A percentile compares a stretch with the other conserved stretches of the same genome.
Evolutionary conservation across 2,797 vertebrate species (phyloP).

Genomic region (Etheostoma nigrum): DNA sequence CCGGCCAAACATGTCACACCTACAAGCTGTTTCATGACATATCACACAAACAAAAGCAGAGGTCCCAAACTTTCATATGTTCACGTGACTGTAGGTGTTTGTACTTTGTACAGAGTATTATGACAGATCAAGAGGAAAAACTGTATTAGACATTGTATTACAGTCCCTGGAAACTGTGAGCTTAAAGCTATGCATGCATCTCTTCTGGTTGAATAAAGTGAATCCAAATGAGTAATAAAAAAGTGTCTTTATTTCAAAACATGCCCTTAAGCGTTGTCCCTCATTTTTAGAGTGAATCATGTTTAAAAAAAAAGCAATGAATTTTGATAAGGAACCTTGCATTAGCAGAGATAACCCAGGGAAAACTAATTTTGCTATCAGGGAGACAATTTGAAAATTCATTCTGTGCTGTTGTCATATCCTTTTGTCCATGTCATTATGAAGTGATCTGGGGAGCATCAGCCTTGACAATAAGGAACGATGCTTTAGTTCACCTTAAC

Average conservation of each 20-base stretch:
- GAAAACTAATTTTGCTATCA: slow-evolving; percentile 80
- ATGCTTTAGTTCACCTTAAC: slow-evolving; percentile 59
- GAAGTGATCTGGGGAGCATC: slow-evolving; percentile 77
- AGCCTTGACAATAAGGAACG: slow-evolving; percentile 63
- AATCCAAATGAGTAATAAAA: slow-evolving; percentile 57
- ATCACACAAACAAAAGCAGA: slow-evolving; percentile 16
- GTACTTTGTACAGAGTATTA: not conserved
- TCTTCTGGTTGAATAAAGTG: slow-evolving; percentile 57
- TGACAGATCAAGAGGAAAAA: not conserved
- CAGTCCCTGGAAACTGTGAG: slow-evolving; percentile 31
- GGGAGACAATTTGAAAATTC: slow-evolving; percentile 76
- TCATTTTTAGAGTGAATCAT: slow-evolving; percentile 72
- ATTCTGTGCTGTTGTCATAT: slow-evolving; percentile 76
- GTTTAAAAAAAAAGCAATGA: slow-evolving; percentile 75
- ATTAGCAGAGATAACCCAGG: slow-evolving; percentile 77
- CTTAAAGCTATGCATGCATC: slow-evolving; percentile 20
- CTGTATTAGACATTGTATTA: slow-evolving; percentile 5
- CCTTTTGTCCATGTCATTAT: slow-evolving; percentile 78
- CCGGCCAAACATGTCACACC: slow-evolving; percentile 4
- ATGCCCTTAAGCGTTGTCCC: slow-evolving; percentile 62
- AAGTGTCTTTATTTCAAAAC: slow-evolving; percentile 73
- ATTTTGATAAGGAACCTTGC: slow-evolving; percentile 78
- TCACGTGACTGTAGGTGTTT: not conserved
- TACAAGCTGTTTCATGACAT: slow-evolving; percentile 27
- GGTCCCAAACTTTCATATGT: not conserved